Base-by-base conservation (phyloP, 2,797 vertebrate species). In the Apodemus agrarius region DNA sequence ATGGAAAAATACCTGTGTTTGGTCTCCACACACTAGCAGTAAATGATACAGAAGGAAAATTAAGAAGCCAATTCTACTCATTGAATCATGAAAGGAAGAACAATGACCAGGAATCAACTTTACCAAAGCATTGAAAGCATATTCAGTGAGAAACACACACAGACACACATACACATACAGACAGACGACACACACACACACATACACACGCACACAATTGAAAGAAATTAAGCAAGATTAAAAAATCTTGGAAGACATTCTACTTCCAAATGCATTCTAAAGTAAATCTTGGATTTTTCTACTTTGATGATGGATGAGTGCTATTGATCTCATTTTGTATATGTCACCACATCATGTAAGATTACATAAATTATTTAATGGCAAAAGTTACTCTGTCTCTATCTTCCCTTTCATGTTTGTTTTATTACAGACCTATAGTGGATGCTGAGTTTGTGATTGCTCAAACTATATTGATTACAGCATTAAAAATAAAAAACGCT, bases 361-460 rank as follows among this genome's bases (percentile, higher is more conserved):
- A 93, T 82, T 86, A 69, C 82, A 6, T 80, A 80, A 80, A 84
- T 84, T 79, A 83, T 88, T 92, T 89, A 49, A 67, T 80, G 79
- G 14, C 16, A 76, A 90, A 13, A 57, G 90, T 90, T 59, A 52
- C 61, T 26, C 83, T 59, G 83, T 59, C 17, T 54, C 74, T 10
- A 59, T 85, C 52, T 80, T 88, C 52, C 2, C 75, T 94, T 94
- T 90, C 29, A 52, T 54, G 90, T 88, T 65, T 67, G 29, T 90
- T 76, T 69, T 34, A 69, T 69, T 93, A 69, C 22, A 61, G 31
- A 83, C 22, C 31, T 75, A 21, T 43, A 87, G 81, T 90, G 52
- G 46, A 11, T 90, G 87, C 0, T 80, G 84, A 75, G 75, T n/a
- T 49, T 78, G 13, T 65, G 29, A 85, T 91, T 79, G 4, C 67